Evolutionary conservation across 2,797 vertebrate genomes (phyloP).

Genomic region (Epinephelus malabaricus): DNA sequence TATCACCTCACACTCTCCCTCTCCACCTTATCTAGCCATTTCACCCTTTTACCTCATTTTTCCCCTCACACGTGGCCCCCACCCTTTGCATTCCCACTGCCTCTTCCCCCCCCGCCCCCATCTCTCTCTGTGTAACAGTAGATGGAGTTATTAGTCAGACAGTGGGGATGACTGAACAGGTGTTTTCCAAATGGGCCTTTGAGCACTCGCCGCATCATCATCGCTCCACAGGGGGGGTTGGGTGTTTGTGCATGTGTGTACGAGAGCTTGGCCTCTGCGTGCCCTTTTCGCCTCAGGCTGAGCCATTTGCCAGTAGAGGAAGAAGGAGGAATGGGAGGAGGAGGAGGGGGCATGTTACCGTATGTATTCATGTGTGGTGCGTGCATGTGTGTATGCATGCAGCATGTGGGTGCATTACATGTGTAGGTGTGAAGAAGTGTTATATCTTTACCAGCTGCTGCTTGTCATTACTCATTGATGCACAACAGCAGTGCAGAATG

Average conservation of each 20-base stretch:
- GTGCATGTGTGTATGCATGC: constrained; percentile 41
- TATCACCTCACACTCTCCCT: constrained; percentile 53
- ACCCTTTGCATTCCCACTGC: constrained; percentile 29
- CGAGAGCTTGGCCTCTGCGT: constrained; percentile 76
- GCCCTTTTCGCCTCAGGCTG: constrained; percentile 78
- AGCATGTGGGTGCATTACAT: constrained; percentile 54
- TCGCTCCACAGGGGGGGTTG: constrained; percentile 38
- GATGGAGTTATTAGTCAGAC: constrained; percentile 85
- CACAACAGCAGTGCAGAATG: constrained; percentile 48
- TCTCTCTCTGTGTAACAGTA: constrained; percentile 76
- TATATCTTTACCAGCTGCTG: constrained; percentile 79
- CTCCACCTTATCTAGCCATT: constrained; percentile 61
- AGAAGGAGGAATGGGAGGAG: neutral
- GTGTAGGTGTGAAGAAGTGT: constrained; percentile 81
- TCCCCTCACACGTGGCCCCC: constrained; percentile 16
- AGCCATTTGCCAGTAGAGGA: constrained; percentile 78
- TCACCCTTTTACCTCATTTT: constrained; percentile 63
- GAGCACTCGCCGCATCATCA: constrained; percentile 73
- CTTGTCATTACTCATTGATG: constrained; percentile 81
- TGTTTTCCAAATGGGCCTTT: constrained; percentile 87
- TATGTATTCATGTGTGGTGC: constrained; percentile 50
- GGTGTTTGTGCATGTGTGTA: constrained; percentile 46
- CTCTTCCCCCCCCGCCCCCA: constrained; percentile 25
- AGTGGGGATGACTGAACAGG: constrained; percentile 84
- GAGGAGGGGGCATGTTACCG: constrained; percentile 21